phyloP scores from a whole-genome alignment of 37 sponge, comb jelly and placozoan species.

The Mnemiopsis leidyi region DNA sequence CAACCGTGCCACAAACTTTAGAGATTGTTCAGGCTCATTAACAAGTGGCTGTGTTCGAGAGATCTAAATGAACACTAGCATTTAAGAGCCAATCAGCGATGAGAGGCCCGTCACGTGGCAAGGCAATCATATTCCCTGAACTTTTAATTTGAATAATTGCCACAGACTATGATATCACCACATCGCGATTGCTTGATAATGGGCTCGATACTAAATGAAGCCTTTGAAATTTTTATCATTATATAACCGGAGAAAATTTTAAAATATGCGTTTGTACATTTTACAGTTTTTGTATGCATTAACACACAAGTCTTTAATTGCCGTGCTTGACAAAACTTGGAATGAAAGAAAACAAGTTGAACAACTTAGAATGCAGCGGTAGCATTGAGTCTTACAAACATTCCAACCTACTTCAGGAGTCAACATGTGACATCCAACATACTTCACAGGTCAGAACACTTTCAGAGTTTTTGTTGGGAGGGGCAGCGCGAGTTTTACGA shows the following conservation, averaged over 20 bases:
- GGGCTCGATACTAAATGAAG: not conserved
- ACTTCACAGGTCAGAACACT: too few relatives aligned
- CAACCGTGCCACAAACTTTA: too few relatives aligned
- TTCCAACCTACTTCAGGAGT: not conserved
- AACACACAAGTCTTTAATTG: not conserved
- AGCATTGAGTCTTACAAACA: not conserved
- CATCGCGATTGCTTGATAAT: not conserved
- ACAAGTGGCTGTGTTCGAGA: too few relatives aligned
- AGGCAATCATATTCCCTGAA: not conserved
- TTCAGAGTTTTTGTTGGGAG: not conserved
- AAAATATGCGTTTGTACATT: not conserved
- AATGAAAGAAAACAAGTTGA: constrained; percentile 5
- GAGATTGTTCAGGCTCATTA: too few relatives aligned
- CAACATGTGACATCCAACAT: too few relatives aligned
- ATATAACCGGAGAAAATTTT: not conserved
- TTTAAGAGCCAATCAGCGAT: not conserved
- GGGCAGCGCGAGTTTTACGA: not conserved
- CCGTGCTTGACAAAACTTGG: constrained; percentile 1
- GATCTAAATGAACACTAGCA: too few relatives aligned
- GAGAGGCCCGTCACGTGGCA: not conserved
- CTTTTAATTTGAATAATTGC: not conserved
- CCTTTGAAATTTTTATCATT: too few relatives aligned
- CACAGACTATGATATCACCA: not conserved
- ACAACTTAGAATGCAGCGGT: not conserved
- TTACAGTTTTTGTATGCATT: constrained; percentile 27